A percentile compares a stretch with the other conserved stretches of the same genome.
Evolutionary conservation across 1,140 invertebrate genomes (phyloP).

Genomic region (Drosophila pseudoobscura): DNA sequence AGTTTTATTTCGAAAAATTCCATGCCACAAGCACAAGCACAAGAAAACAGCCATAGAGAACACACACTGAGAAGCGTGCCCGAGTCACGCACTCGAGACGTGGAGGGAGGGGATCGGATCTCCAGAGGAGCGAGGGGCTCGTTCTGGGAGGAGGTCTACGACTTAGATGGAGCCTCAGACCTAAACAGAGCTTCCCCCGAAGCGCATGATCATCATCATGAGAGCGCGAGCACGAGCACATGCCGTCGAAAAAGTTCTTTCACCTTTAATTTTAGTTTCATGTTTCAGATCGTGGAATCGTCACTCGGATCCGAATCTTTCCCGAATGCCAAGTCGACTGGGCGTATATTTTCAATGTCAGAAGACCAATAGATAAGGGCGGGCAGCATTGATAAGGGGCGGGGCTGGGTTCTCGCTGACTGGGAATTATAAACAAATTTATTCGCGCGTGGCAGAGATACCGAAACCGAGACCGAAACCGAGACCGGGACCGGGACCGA

Average conservation of each 20-base stretch:
- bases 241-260: conserved; percentile 2
- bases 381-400: background rate
- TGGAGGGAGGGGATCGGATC: background rate
- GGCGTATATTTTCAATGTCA: conserved; percentile 3
- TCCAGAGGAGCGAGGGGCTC: no score
- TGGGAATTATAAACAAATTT: conserved; percentile 11
- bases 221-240: background rate
- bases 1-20: background rate
- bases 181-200: background rate
- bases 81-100: conserved; percentile 2
- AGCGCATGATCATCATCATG: conserved; percentile 1
- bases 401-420: background rate
- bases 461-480: no score
- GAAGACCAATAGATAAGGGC: conserved; percentile 3
- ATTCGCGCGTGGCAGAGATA: background rate
- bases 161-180: no score
- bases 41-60: no score
- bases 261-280: conserved; percentile 1
- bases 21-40: background rate
- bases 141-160: no score
- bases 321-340: background rate
- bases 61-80: background rate
- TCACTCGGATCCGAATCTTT: background rate
- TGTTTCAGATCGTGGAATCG: conserved; percentile 1
- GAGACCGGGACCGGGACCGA: no score